Percentiles rank a stretch among this genome's conserved stretches.
Conservation (phyloP, 1,140 invertebrate species). For the Apis laboriosa region DNA sequence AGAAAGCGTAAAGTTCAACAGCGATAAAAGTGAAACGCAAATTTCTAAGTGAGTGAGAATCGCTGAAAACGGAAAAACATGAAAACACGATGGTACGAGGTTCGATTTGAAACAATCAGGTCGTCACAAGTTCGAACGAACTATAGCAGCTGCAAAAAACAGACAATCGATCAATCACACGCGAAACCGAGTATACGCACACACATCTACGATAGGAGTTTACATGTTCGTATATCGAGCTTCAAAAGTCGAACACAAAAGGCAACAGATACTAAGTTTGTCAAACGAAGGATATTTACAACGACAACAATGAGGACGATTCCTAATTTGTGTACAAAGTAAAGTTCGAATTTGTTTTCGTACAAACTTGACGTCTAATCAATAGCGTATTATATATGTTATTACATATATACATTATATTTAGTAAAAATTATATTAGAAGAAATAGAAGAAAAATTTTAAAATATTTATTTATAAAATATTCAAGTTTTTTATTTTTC, state of each 20-base stretch:
- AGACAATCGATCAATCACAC: constrained; percentile 6
- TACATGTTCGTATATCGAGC: not conserved
- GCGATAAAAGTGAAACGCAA: not conserved
- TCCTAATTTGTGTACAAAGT: not conserved
- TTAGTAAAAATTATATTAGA: not conserved
- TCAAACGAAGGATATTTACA: not conserved
- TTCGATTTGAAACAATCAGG: not conserved
- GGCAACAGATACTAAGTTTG: not conserved
- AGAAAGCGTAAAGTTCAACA: not conserved
- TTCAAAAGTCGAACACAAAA: not conserved
- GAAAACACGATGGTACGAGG: constrained; percentile 10
- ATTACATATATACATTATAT: not conserved
- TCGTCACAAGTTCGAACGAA: constrained; percentile 10
- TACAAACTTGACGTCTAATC: not conserved
- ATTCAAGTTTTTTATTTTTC: not conserved
- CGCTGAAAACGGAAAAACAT: not conserved
- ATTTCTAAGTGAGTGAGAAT: not conserved
- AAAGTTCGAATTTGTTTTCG: constrained; percentile 24
- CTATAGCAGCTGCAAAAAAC: not conserved
- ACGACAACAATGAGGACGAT: constrained; percentile 11
- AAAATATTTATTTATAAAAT: not conserved
- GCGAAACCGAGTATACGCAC: not conserved
- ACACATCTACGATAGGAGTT: too few relatives aligned
- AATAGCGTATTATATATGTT: too few relatives aligned
- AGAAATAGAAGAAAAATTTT: not conserved